Percentiles rank a stretch among this genome's conserved stretches.
phyloP scores from a whole-genome alignment of 2,888 invertebrate species.

The Trachelus stipa region DNA sequence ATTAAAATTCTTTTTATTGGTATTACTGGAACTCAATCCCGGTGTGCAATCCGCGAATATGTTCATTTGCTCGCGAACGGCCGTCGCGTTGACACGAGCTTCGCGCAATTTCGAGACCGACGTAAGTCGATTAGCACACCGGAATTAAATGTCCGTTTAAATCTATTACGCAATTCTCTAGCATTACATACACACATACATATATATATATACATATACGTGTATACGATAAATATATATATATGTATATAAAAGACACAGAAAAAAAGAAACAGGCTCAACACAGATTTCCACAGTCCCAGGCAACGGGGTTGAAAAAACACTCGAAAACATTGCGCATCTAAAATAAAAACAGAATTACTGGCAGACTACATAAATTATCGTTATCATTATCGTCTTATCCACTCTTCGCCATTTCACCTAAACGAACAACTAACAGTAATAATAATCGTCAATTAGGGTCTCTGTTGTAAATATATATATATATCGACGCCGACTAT shows the following conservation, averaged over 20 bases:
- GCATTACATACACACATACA: background rate
- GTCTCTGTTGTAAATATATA: background rate
- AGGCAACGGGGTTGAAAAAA: conserved; percentile 14
- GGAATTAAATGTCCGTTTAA: conserved; percentile 1
- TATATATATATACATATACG: background rate
- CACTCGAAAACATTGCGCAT: conserved; percentile 3
- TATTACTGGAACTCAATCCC: background rate
- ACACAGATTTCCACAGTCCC: conserved; percentile 10
- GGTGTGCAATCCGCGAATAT: background rate
- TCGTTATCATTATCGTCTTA: background rate
- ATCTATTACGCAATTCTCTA: conserved; percentile 4
- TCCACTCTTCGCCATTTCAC: background rate
- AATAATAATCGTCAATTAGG: background rate
- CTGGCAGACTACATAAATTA: background rate
- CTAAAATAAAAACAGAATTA: conserved; percentile 5
- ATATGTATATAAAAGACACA: conserved; percentile 6
- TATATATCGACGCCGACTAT: too few relatives aligned
- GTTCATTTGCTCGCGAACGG: background rate
- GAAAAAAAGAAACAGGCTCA: conserved; percentile 9
- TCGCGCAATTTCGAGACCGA: background rate
- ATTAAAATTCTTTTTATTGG: background rate
- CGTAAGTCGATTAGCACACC: background rate
- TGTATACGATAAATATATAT: conserved; percentile 3
- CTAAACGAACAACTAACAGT: background rate
- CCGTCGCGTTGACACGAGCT: background rate